Conservation (phyloP, 2,888 invertebrate species). For the Cabera pusaria region DNA sequence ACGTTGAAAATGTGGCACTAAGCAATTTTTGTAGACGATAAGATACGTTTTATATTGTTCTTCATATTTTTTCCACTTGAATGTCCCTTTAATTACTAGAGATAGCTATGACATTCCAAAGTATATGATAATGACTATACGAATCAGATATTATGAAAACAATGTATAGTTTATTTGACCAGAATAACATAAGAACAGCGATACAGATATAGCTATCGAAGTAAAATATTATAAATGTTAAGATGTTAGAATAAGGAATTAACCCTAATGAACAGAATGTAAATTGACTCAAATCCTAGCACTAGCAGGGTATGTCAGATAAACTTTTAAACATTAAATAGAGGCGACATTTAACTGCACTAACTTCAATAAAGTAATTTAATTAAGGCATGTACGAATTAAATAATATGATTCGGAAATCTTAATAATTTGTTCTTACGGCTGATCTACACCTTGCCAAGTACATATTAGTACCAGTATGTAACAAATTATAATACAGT, state of each 20-base stretch:
- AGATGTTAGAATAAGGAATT: conserved; percentile 25
- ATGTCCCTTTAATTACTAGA: conserved; percentile 36
- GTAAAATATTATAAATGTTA: conserved; percentile 26
- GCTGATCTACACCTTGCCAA: too few relatives aligned
- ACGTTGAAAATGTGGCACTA: conserved; percentile 65
- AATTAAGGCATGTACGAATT: conserved; percentile 14
- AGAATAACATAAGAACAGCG: conserved; percentile 16
- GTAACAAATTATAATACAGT: too few relatives aligned
- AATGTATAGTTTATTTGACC: conserved; percentile 21
- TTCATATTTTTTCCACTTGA: conserved; percentile 37
- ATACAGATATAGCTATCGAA: conserved; percentile 39
- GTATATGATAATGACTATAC: conserved; percentile 34
- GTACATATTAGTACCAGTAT: too few relatives aligned
- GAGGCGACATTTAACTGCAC: conserved; percentile 15
- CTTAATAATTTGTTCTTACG: conserved; percentile 25
- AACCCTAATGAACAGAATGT: conserved; percentile 22
- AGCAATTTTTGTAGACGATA: conserved; percentile 55
- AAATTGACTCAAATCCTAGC: conserved; percentile 19
- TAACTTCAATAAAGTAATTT: too few relatives aligned
- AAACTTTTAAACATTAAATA: conserved; percentile 4
- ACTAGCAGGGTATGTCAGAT: conserved; percentile 12
- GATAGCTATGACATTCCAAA: conserved; percentile 62
- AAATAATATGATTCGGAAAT: conserved; percentile 10
- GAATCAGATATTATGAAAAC: conserved; percentile 17
- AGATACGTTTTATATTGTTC: conserved; percentile 50